These are phyloP conservation scores for Neodiprion pinetum DNA, from an alignment of 1,140 invertebrate genomes.

Conservation along the genomic window DNA sequence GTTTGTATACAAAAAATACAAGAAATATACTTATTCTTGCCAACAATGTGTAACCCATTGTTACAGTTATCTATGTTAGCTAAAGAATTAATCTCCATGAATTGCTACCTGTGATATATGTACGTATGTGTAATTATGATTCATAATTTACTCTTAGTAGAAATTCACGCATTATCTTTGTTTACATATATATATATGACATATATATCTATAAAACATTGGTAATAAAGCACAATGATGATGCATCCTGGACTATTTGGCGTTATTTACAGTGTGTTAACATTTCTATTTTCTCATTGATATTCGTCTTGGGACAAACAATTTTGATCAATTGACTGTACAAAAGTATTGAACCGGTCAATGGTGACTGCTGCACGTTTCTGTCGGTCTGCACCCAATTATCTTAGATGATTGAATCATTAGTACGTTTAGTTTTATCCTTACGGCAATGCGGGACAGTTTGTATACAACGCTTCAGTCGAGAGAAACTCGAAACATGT, in stretches of 20 bases:
- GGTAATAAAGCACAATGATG: not conserved
- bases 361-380: too few species aligned
- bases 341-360: too few species aligned
- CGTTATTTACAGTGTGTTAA: too few species aligned
- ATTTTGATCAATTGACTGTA: too few species aligned
- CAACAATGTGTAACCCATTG: not conserved
- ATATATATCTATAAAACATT: not conserved
- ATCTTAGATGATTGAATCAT: too few species aligned
- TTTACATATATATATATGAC: not conserved
- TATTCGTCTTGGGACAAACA: too few species aligned
- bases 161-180: not conserved
- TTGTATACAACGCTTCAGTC: too few species aligned
- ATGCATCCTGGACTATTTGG: not conserved
- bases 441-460: too few species aligned
- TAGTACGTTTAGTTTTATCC: too few species aligned
- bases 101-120: conserved; percentile 7
- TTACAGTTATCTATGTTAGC: not conserved
- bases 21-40: not conserved
- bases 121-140: not conserved
- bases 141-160: not conserved
- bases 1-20: not conserved
- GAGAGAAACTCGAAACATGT: too few species aligned
- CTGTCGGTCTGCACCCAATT: too few species aligned
- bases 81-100: not conserved
- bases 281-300: too few species aligned